A percentile compares a stretch with the other conserved stretches of the same genome.
Conservation (phyloP, 2,797 vertebrate species). For the Xenentodon cancila region DNA sequence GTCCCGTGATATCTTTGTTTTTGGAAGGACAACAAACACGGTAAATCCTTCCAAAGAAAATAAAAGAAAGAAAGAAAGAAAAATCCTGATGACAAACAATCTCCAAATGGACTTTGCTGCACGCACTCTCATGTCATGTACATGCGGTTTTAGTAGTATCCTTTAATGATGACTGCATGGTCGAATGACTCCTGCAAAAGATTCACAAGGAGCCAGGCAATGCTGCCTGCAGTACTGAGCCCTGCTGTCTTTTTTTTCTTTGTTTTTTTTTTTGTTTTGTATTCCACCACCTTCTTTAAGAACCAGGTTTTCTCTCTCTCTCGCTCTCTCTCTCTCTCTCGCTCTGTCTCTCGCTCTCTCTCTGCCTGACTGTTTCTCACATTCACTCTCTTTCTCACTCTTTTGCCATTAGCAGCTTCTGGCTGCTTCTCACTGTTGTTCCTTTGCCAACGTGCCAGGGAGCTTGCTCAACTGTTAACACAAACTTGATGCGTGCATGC, state of each 20-base stretch:
- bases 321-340: slow-evolving; percentile 35
- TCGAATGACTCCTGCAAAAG: slow-evolving; percentile 37
- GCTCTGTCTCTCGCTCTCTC: slow-evolving; percentile 7
- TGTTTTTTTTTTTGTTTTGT: slow-evolving; percentile 41
- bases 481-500: slow-evolving; percentile 37
- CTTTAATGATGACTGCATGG: slow-evolving; percentile 46
- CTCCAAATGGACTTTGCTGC: slow-evolving; percentile 8
- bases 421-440: slow-evolving; percentile 58
- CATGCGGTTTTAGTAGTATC: slow-evolving; percentile 18
- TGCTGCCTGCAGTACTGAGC: slow-evolving; percentile 51
- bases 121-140: slow-evolving; percentile 17
- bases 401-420: slow-evolving; percentile 73
- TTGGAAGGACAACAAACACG: slow-evolving; percentile 41
- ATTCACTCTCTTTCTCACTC: slow-evolving; percentile 60
- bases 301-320: slow-evolving; percentile 33
- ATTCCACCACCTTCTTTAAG: slow-evolving; percentile 35
- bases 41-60: slow-evolving; percentile 25
- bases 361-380: slow-evolving; percentile 52
- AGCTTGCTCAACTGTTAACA: slow-evolving; percentile 64
- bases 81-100: slow-evolving; percentile 16
- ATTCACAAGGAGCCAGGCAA: slow-evolving; percentile 25
- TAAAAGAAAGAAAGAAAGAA: not conserved
- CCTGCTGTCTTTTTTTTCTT: slow-evolving; percentile 38
- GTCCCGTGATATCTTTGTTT: slow-evolving; percentile 29
- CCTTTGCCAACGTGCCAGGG: slow-evolving; percentile 63